phyloP scores from a whole-genome alignment of 2,888 invertebrate species.

The Branchipolynoe longqiensis region DNA sequence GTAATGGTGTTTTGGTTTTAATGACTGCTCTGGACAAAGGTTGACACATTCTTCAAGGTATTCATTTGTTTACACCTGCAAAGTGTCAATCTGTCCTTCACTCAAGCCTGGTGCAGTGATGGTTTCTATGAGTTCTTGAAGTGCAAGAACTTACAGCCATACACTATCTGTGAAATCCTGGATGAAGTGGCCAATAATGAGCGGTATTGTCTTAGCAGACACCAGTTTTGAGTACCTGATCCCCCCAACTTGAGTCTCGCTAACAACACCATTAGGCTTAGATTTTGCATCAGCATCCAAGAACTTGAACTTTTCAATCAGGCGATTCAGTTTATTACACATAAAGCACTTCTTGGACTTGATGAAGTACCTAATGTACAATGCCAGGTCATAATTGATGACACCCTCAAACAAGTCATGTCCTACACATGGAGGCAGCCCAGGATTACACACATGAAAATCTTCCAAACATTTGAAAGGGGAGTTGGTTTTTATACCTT shows the following conservation, averaged over 20 bases:
- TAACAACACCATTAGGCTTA: background rate
- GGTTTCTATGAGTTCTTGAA: background rate
- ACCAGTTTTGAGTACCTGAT: background rate
- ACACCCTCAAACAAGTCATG: slow-evolving; percentile 64
- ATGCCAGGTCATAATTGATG: slow-evolving; percentile 62
- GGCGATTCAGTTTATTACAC: slow-evolving; percentile 49
- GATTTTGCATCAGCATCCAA: background rate
- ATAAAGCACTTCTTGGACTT: slow-evolving; percentile 47
- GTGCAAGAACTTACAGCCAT: background rate
- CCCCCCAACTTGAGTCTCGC: background rate
- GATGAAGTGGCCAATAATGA: background rate
- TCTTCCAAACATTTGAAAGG: slow-evolving; percentile 11
- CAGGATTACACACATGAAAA: slow-evolving; percentile 63
- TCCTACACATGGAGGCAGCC: slow-evolving; percentile 61
- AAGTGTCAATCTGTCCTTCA: background rate
- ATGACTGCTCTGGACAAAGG: background rate
- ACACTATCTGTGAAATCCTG: background rate
- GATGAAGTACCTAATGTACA: slow-evolving; percentile 61
- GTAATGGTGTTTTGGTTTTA: slow-evolving; percentile 64
- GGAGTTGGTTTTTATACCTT: background rate
- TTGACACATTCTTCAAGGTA: background rate
- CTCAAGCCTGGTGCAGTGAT: background rate
- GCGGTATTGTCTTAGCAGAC: background rate
- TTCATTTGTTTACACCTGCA: background rate
- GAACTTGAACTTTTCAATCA: slow-evolving; percentile 58